phyloP scores from a whole-genome alignment of 2,113 vertebrate genomes.

The Seriola aureovittata region DNA sequence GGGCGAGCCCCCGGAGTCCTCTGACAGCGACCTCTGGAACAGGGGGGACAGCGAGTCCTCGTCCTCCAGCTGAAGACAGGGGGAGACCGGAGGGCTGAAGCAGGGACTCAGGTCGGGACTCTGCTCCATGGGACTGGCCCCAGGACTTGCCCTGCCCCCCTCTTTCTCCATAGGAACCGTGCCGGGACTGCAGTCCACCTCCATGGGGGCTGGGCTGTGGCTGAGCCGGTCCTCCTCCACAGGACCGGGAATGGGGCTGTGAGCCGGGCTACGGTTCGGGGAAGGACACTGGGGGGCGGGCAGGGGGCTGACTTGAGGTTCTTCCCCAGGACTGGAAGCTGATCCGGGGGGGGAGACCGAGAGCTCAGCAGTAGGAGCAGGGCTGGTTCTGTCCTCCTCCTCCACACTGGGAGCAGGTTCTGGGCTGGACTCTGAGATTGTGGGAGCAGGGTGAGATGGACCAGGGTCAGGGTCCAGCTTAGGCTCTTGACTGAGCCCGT shows the following conservation, averaged over 20 bases:
- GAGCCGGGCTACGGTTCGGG: not conserved
- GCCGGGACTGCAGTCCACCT: not conserved
- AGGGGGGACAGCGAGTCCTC: slow-evolving; percentile 84
- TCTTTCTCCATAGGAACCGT: slow-evolving; percentile 44
- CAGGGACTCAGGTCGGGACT: slow-evolving; percentile 51
- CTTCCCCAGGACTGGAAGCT: slow-evolving; percentile 12
- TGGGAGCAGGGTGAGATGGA: not conserved
- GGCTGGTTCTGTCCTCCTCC: slow-evolving; percentile 12
- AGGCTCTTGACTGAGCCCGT: slow-evolving; percentile 22
- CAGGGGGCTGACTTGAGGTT: not conserved
- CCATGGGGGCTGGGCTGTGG: slow-evolving; percentile 68
- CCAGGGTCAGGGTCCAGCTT: not conserved
- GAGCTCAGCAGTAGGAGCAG: not conserved
- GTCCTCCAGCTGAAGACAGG: slow-evolving; percentile 67
- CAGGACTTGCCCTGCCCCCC: not conserved
- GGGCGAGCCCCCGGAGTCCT: slow-evolving; percentile 88
- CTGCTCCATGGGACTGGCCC: slow-evolving; percentile 5
- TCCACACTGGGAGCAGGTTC: slow-evolving; percentile 15
- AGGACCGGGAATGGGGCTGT: not conserved
- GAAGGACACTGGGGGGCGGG: not conserved
- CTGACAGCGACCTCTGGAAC: slow-evolving; percentile 87
- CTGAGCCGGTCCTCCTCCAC: slow-evolving; percentile 64
- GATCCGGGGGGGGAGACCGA: not conserved
- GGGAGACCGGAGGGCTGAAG: slow-evolving; percentile 65
- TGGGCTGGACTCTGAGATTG: not conserved